phyloP scores from a whole-genome alignment of 2,113 vertebrate genomes.

The Pangasianodon hypophthalmus region DNA sequence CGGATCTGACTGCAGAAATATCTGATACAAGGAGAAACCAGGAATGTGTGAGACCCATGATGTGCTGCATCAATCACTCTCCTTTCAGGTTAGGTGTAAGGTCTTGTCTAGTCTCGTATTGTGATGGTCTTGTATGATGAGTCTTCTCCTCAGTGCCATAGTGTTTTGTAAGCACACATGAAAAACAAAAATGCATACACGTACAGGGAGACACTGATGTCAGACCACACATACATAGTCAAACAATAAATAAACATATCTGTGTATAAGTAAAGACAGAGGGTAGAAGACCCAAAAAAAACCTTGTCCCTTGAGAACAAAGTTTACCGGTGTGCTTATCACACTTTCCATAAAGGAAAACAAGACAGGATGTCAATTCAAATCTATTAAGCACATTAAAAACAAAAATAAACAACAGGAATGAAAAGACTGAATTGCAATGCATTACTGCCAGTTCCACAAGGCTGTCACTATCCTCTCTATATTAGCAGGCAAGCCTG shows the following conservation, averaged over 20 bases:
- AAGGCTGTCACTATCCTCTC: not conserved
- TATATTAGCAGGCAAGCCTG: conserved; percentile 18
- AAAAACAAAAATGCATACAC: not conserved
- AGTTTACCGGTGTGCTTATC: not conserved
- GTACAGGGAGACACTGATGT: not conserved
- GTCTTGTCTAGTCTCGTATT: not conserved
- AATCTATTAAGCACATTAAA: not conserved
- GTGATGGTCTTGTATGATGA: too few species aligned
- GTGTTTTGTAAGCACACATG: not conserved
- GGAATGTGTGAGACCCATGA: not conserved
- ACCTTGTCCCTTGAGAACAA: not conserved
- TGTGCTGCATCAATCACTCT: not conserved
- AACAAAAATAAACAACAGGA: not conserved
- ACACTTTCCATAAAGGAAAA: not conserved
- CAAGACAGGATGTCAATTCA: not conserved
- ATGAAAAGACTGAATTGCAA: not conserved
- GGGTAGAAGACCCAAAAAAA: not conserved
- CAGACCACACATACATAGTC: not conserved
- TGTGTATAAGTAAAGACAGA: not conserved
- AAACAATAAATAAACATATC: not conserved
- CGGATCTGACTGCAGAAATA: not conserved
- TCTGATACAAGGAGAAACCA: not conserved
- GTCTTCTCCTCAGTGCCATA: not conserved
- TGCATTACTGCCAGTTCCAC: not conserved
- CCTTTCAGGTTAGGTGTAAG: not conserved